Evolutionary conservation across 2,797 vertebrate species (phyloP).

Genomic region (Pseudomugil tenellus): DNA sequence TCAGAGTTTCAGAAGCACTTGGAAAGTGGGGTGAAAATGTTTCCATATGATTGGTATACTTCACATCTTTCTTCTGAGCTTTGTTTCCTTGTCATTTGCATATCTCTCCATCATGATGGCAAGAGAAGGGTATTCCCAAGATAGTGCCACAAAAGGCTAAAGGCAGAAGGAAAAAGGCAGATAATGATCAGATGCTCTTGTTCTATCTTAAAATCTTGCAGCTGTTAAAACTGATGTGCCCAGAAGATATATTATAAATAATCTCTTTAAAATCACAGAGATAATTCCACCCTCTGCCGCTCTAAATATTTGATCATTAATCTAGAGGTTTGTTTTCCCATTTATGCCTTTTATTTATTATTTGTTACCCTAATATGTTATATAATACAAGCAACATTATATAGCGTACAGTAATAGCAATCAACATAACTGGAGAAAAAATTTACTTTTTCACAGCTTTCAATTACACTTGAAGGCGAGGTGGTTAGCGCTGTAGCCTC

Average conservation of each 20-base stretch:
- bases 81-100: slow-evolving; percentile 37
- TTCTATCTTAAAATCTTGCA: slow-evolving; percentile 8
- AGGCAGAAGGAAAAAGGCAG: background rate
- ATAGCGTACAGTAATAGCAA: slow-evolving; percentile 35
- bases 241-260: background rate
- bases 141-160: background rate
- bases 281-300: slow-evolving; percentile 1
- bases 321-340: slow-evolving; percentile 1
- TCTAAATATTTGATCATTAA: slow-evolving; percentile 7
- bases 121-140: slow-evolving; percentile 17
- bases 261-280: background rate
- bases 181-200: slow-evolving; percentile 8
- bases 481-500: too few species aligned
- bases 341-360: slow-evolving; percentile 7
- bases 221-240: slow-evolving; percentile 3
- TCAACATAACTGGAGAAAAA: slow-evolving; percentile 60
- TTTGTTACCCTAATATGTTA: background rate
- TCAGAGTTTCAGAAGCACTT: slow-evolving; percentile 32
- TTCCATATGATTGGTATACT: slow-evolving; percentile 15
- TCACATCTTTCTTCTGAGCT: slow-evolving; percentile 27
- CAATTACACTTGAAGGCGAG: slow-evolving; percentile 56
- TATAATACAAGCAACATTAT: slow-evolving; percentile 30
- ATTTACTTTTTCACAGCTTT: slow-evolving; percentile 59
- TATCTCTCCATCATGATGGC: slow-evolving; percentile 20
- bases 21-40: slow-evolving; percentile 33